Evolutionary conservation across 2,888 invertebrate species (phyloP), one percentile per base, ranked within the genome.

Genomic region (Stenichneumon culpator): DNA sequence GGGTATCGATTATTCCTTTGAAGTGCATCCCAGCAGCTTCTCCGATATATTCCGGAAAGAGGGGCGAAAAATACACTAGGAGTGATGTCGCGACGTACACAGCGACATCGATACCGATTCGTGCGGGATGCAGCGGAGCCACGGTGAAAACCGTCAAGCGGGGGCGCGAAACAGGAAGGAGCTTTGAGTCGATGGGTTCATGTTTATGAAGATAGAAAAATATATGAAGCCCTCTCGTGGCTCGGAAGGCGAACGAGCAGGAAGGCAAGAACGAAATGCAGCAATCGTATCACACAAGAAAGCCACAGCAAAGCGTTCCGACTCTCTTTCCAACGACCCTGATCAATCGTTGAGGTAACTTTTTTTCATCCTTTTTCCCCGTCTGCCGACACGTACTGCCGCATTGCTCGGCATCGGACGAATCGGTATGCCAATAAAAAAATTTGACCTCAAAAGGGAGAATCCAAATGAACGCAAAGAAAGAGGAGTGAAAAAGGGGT

Each of bases 181-280:
- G 79, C 79, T 70, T 67, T 70, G 69, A 57, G 57, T 47, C 36
- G 75, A 63, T 75, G 60, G 72, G 73, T 78, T 82, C 79, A 47
- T 80, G 67, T 54, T 63, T 44, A 74, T 25, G 22, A 79, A 70
- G 63, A 70, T 70, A n/a, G 60, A 25, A 39, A 60, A 79, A 57
- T 36, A 69, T 39, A 47, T 16, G 22, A 54, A 39, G 4, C 4
- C 3, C 32, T 67, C 25, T 57, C 57, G 22, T 9, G 4, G 25
- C 11, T 57, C 14, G 57, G 25, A 57, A 57, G 25, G 6, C 57
- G 57, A 25, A 25, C 14, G 22, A 25, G 22, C 11, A 22, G 22
- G 11, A 54, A 22, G 19, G 54, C 54, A 22, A 22, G 22, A 54
- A 25, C 57, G 57, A 57, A 57, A 25, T 11, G 25, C 25, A 11